phyloP scores from a whole-genome alignment of 2,113 vertebrate species.

The Rutilus rutilus region DNA sequence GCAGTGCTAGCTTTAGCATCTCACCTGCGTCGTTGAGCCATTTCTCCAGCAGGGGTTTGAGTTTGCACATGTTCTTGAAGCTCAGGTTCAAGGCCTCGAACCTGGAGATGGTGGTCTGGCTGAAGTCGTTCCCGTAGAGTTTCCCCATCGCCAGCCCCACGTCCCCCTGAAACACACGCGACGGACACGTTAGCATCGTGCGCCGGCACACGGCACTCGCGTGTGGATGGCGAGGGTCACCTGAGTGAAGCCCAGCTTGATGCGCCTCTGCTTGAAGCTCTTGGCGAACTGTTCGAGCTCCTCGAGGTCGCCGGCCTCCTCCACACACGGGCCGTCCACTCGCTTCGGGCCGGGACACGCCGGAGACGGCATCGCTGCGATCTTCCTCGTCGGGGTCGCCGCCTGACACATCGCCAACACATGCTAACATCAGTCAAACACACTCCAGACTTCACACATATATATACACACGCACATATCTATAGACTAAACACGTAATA shows the following conservation, averaged over 20 bases:
- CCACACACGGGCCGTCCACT: constrained; percentile 90
- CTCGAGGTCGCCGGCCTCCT: constrained; percentile 98
- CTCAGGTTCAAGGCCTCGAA: constrained; percentile 99
- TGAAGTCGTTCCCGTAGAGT: constrained; percentile 99
- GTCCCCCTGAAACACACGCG: constrained; percentile 82
- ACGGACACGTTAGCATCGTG: not conserved
- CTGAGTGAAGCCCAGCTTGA: constrained; percentile 99
- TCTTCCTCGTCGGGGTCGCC: not conserved
- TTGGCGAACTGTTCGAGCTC: constrained; percentile 99
- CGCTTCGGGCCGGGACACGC: constrained; percentile 77
- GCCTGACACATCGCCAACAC: not conserved
- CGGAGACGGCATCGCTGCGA: not conserved
- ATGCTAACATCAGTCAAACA: too few relatives aligned
- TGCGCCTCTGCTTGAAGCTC: constrained; percentile 98
- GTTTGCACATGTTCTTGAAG: constrained; percentile 99
- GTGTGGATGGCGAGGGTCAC: constrained; percentile 62
- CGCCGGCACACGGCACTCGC: too few relatives aligned
- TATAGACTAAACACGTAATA: too few relatives aligned
- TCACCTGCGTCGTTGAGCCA: constrained; percentile 99
- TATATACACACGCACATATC: too few relatives aligned
- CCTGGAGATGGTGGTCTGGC: constrained; percentile 99
- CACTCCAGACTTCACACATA: too few relatives aligned
- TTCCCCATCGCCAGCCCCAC: constrained; percentile 99
- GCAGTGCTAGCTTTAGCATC: too few relatives aligned
- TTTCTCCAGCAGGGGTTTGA: constrained; percentile 98